phyloP scores from a whole-genome alignment of 1,140 invertebrate species.

The Lepidurus arcticus region DNA sequence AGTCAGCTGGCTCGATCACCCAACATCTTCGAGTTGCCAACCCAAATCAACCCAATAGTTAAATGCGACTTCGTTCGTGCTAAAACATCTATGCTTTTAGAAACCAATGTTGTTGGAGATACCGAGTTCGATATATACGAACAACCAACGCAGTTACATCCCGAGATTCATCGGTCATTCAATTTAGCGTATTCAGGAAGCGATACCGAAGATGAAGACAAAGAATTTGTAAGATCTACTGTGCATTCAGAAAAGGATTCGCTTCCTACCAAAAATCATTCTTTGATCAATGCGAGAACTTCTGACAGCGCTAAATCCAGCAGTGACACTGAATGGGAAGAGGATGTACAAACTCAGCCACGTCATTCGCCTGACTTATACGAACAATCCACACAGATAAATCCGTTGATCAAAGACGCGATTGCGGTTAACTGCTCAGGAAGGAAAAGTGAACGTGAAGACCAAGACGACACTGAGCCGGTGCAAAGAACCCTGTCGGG shows the following conservation, averaged over 20 bases:
- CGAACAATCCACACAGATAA: background rate
- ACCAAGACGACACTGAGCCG: background rate
- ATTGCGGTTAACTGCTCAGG: background rate
- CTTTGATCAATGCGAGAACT: background rate
- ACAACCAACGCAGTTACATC: background rate
- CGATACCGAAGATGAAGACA: background rate
- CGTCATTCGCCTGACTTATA: background rate
- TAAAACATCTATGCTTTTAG: background rate
- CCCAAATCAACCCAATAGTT: background rate
- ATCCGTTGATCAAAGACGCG: background rate
- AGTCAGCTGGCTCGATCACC: background rate
- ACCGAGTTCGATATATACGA: background rate
- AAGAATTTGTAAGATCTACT: background rate
- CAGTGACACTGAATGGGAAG: background rate
- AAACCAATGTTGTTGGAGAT: background rate
- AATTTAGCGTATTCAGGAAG: background rate
- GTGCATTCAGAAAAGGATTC: background rate
- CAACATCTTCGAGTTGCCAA: background rate
- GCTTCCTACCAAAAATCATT: background rate
- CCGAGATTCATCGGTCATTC: background rate
- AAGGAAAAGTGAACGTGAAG: background rate
- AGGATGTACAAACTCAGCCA: background rate
- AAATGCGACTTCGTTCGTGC: background rate
- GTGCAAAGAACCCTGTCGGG: background rate
- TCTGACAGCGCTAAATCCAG: background rate